Evolutionary conservation across 2,113 vertebrate genomes (phyloP).

Genomic region (Strix aluco): DNA sequence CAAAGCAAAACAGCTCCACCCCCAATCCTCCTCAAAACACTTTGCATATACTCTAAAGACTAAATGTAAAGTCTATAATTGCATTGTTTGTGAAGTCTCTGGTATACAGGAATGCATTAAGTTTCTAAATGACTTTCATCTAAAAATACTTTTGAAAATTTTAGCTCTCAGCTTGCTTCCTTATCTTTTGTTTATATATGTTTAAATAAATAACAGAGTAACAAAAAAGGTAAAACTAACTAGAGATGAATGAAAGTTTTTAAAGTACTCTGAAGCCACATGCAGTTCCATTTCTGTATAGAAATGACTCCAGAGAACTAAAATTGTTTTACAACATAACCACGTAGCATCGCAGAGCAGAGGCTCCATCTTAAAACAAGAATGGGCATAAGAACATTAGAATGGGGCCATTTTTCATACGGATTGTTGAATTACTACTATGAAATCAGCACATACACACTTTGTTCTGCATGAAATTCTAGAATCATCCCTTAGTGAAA

Average conservation of each 20-base stretch:
- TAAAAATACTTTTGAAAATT: background rate
- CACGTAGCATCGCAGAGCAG: background rate
- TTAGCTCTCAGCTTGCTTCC: background rate
- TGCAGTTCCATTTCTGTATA: background rate
- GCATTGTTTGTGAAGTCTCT: background rate
- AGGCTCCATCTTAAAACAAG: background rate
- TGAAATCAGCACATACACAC: background rate
- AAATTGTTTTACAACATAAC: background rate
- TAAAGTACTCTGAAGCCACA: background rate
- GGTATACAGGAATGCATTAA: background rate
- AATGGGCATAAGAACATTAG: background rate
- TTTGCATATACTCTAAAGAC: background rate
- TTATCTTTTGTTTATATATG: background rate
- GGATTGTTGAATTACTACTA: background rate
- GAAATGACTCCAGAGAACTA: background rate
- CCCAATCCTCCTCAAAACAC: background rate
- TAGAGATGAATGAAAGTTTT: background rate
- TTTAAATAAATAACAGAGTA: background rate
- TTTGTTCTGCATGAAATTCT: background rate
- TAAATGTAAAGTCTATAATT: background rate
- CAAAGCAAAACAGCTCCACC: background rate
- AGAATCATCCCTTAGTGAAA: background rate
- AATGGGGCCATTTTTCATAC: background rate
- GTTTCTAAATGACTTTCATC: background rate
- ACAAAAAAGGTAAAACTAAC: background rate